phyloP scores from a whole-genome alignment of 37 sponge, comb jelly and placozoan species.

The Agelas oroides region DNA sequence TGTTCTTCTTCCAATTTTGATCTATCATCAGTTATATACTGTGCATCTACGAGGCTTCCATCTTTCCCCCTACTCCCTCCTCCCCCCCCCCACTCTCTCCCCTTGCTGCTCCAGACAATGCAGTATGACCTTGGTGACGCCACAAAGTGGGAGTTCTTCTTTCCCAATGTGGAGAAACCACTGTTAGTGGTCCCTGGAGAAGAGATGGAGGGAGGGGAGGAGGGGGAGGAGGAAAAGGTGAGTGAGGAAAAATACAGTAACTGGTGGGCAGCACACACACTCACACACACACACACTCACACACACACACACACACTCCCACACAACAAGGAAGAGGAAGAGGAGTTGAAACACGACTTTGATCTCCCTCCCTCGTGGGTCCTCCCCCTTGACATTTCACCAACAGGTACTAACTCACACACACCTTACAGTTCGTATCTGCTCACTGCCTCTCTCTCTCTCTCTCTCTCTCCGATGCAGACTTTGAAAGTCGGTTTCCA shows the following conservation, averaged over 20 bases:
- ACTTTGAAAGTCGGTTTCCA: conserved; percentile 89
- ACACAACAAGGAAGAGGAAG: neutral
- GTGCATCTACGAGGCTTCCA: too few relatives aligned
- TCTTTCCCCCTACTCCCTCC: too few relatives aligned
- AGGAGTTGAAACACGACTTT: conserved; percentile 71
- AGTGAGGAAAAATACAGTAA: too few relatives aligned
- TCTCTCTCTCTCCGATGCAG: conserved; percentile 30
- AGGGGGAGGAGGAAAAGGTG: conserved; percentile 47
- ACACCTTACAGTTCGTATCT: neutral
- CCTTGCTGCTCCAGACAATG: conserved; percentile 57
- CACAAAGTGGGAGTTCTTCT: conserved; percentile 95
- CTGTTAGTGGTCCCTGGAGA: conserved; percentile 82
- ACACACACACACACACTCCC: neutral
- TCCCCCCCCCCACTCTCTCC: neutral
- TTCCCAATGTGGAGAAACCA: conserved; percentile 89
- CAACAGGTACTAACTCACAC: conserved; percentile 39
- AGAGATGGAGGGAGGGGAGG: conserved; percentile 31
- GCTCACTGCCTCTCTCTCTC: too few relatives aligned
- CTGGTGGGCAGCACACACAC: neutral
- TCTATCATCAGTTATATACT: too few relatives aligned
- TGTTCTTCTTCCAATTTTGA: too few relatives aligned
- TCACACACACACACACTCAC: neutral
- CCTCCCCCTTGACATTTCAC: conserved; percentile 63
- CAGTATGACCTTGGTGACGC: conserved; percentile 96
- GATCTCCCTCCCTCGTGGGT: conserved; percentile 94